Conservation (phyloP, 2,797 vertebrate genomes). For the Notolepis coatsorum region DNA sequence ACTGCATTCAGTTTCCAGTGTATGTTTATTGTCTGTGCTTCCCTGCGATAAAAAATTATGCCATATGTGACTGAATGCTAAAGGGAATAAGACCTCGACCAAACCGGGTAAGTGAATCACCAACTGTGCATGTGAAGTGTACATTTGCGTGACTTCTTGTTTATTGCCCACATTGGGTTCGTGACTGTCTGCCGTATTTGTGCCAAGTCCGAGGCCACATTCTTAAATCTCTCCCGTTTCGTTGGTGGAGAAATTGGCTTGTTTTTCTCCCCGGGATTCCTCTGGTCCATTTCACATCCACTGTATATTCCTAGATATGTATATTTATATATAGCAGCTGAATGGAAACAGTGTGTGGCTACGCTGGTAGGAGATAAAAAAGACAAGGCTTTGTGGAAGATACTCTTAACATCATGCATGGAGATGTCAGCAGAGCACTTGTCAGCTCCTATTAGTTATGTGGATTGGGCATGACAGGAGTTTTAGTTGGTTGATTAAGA, state of each 20-base stretch:
- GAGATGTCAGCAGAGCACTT: background rate
- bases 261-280: constrained; percentile 51
- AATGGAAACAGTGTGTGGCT: constrained; percentile 47
- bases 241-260: constrained; percentile 62
- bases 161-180: constrained; percentile 78
- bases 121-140: constrained; percentile 75
- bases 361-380: constrained; percentile 13
- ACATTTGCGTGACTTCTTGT: constrained; percentile 80
- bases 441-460: background rate
- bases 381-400: background rate
- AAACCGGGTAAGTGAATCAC: constrained; percentile 73
- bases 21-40: constrained; percentile 57
- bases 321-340: constrained; percentile 55
- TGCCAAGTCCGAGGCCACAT: constrained; percentile 78
- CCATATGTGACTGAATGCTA: constrained; percentile 60
- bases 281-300: constrained; percentile 61
- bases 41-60: constrained; percentile 66
- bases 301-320: constrained; percentile 48
- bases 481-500: background rate
- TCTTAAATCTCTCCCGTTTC: constrained; percentile 71
- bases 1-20: constrained; percentile 59
- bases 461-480: too few species aligned
- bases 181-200: constrained; percentile 73
- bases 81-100: constrained; percentile 64
- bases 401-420: background rate